Evolutionary conservation across 2,888 invertebrate genomes (phyloP).

Genomic region (Deilephila porcellus): DNA sequence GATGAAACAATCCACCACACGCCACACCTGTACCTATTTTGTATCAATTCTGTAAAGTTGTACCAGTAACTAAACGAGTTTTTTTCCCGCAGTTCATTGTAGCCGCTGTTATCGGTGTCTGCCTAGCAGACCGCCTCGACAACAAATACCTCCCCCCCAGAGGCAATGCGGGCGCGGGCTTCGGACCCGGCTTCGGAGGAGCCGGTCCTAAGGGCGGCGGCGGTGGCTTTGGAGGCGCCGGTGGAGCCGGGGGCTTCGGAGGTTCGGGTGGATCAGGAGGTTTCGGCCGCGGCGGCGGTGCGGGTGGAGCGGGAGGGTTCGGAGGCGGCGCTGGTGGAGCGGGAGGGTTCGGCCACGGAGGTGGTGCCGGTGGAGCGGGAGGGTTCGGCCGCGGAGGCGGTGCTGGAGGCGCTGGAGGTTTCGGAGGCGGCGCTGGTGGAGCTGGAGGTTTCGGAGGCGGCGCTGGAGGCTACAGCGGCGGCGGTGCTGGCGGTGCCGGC

Average conservation of each 20-base stretch:
- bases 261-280: conserved; percentile 45
- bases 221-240: conserved; percentile 41
- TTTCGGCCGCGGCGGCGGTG: conserved; percentile 62
- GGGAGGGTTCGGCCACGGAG: conserved; percentile 45
- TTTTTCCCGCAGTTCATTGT: conserved; percentile 66
- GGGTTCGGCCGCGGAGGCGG: conserved; percentile 41
- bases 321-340: conserved; percentile 45
- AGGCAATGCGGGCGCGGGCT: conserved; percentile 73
- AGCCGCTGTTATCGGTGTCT: conserved; percentile 74
- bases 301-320: conserved; percentile 50
- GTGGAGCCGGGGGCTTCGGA: conserved; percentile 40
- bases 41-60: neutral
- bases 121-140: conserved; percentile 78
- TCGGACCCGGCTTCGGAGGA: conserved; percentile 62
- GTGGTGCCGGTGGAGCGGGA: conserved; percentile 41
- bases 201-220: conserved; percentile 43
- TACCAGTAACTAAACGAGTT: conserved; percentile 10
- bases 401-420: conserved; percentile 23
- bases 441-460: neutral
- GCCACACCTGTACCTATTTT: too few species aligned
- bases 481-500: conserved; percentile 40
- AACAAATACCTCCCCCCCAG: conserved; percentile 81
- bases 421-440: neutral
- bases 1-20: too few species aligned
- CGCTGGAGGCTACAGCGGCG: conserved; percentile 38